Evolutionary conservation across 2,797 vertebrate species (phyloP), one percentile per base, ranked within the genome.

Genomic region (Phoebastria nigripes): DNA sequence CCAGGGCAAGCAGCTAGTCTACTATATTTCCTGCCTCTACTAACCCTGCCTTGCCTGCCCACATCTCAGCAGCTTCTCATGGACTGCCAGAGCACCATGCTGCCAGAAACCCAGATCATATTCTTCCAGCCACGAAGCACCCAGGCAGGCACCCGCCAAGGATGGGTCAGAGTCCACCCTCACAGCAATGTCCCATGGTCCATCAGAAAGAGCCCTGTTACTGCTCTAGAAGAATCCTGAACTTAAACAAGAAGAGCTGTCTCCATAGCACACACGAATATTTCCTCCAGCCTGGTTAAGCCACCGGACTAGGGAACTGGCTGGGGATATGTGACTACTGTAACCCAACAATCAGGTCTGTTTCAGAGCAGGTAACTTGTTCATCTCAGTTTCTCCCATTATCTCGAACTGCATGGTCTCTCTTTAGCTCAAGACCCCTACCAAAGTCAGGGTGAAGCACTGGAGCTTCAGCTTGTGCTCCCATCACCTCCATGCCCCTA

Each of bases 251-350:
- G 13, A 35, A 15, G 67, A 58, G 16, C 44, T 67, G 54, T 11
- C 41, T 78, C 59, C 39, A 9, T 1, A 29, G 31, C 31, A 14
- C 19, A 17, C 12, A 17, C 11, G 59, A 49, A 17, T n/a, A 58
- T 74, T 31, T 46, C 39, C 61, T 41, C 63, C 46, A 44, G 18
- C 29, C 29, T 52, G 59, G n/a, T 33, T 47, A 41, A 90, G 54
- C 46, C 49, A 35, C 0, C 0, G 25, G 49, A 13, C 1, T 1
- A 7, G 35, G 47, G 39, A 55, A 55, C 21, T 7, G 20, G 33
- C 42, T 44, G 74, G n/a, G 52, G 28, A 37, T 10, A 13, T 3
- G 29, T 22, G 16, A 90, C 31, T 24, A 44, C 21, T 20, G 1
- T 9, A 49, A 66, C 29, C 39, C 88, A 29, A 24, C 25, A 25